Evolutionary conservation across 2,113 vertebrate genomes (phyloP).

Genomic region (Phycodurus eques): DNA sequence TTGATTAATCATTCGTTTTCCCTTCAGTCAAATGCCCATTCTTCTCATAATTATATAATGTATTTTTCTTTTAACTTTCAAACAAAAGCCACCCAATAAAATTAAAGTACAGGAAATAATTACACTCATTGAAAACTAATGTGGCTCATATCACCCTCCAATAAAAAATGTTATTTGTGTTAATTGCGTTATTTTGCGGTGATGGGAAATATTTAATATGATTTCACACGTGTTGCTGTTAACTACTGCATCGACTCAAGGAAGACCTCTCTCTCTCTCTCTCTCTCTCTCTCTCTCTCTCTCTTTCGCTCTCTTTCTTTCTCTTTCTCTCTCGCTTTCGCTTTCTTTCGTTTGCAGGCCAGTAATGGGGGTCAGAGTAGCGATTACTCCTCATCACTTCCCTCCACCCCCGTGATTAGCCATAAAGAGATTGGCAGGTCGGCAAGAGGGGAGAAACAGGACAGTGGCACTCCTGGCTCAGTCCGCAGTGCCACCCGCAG

Average conservation of each 20-base stretch:
- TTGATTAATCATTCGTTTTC: neutral
- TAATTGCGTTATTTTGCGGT: neutral
- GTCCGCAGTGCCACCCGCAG: conserved; percentile 83
- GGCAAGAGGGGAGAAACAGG: conserved; percentile 72
- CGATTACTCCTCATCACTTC: conserved; percentile 93
- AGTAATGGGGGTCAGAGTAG: conserved; percentile 91
- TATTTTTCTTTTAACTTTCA: neutral
- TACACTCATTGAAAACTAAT: neutral
- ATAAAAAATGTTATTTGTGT: neutral
- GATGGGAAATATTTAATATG: neutral
- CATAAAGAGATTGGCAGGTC: conserved; percentile 86
- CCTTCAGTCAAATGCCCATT: neutral
- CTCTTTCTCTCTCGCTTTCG: conserved; percentile 32
- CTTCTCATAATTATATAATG: neutral
- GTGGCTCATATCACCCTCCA: neutral
- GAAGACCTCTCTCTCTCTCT: neutral
- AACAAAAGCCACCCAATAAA: neutral
- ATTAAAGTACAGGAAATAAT: neutral
- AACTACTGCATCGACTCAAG: neutral
- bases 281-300: conserved; percentile 57
- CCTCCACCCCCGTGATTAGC: conserved; percentile 90
- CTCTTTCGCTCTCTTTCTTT: conserved; percentile 30
- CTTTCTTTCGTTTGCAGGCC: conserved; percentile 69
- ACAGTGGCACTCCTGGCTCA: conserved; percentile 78
- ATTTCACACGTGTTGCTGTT: neutral